Evolutionary conservation across 2,113 vertebrate species (phyloP).

Genomic region (Coreoperca whiteheadi): DNA sequence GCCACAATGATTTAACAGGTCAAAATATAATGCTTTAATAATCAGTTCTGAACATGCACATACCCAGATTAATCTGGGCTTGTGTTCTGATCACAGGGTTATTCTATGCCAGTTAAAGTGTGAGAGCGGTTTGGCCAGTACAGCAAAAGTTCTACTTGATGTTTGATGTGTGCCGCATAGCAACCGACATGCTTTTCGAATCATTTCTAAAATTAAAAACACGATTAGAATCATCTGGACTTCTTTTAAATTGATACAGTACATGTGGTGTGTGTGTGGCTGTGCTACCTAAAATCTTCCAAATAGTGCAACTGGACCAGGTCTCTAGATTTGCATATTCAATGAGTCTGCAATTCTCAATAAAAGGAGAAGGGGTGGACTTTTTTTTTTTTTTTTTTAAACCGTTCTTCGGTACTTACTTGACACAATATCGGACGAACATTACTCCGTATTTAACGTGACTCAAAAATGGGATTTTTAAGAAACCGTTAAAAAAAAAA

Average conservation of each 20-base stretch:
- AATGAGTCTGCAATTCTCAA: background rate
- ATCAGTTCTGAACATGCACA: background rate
- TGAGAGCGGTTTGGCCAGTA: background rate
- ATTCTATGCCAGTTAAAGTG: background rate
- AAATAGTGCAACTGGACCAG: constrained; percentile 1
- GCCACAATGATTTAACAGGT: background rate
- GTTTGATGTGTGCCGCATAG: too few species aligned
- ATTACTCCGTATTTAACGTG: background rate
- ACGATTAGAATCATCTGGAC: background rate
- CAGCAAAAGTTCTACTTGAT: background rate
- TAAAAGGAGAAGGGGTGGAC: background rate
- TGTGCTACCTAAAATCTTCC: background rate
- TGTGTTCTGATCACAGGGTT: background rate
- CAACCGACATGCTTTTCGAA: background rate
- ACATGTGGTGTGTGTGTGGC: background rate
- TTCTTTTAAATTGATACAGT: background rate
- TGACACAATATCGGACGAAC: background rate
- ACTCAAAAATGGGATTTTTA: constrained; percentile 17
- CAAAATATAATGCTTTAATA: background rate
- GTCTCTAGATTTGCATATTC: background rate
- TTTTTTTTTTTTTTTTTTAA: background rate
- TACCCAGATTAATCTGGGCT: background rate
- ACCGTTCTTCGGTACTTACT: background rate
- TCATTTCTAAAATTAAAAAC: background rate
- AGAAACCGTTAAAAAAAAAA: constrained; percentile 10